Conservation (phyloP, 2,797 vertebrate genomes). For the Hyperoplus immaculatus region DNA sequence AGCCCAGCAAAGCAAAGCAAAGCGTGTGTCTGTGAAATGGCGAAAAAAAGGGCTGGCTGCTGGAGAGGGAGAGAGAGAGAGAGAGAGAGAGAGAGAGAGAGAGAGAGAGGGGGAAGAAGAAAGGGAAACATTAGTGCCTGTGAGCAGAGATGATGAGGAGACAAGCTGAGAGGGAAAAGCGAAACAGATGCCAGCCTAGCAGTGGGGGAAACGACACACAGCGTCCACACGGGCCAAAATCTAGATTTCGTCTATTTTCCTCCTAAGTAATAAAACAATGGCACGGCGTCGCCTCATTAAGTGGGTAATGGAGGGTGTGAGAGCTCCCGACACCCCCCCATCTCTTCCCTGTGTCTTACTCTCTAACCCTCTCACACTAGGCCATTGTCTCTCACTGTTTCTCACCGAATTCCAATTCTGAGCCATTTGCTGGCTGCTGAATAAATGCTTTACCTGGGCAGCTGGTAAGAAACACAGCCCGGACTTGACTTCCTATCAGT, state of each 20-base stretch:
- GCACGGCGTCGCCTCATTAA: slow-evolving; percentile 79
- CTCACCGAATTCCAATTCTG: slow-evolving; percentile 65
- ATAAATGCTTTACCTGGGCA: slow-evolving; percentile 82
- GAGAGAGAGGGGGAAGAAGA: slow-evolving; percentile 22
- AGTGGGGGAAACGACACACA: slow-evolving; percentile 64
- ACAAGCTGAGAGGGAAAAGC: slow-evolving; percentile 67
- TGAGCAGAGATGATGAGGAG: slow-evolving; percentile 67
- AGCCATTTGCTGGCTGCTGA: slow-evolving; percentile 55
- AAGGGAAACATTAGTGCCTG: slow-evolving; percentile 64
- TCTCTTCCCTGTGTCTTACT: slow-evolving; percentile 52
- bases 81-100: too few species aligned
- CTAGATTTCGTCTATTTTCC: slow-evolving; percentile 75
- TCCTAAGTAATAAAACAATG: slow-evolving; percentile 84
- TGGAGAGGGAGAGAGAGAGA: slow-evolving; percentile 9
- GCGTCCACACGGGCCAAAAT: slow-evolving; percentile 73
- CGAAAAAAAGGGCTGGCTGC: slow-evolving; percentile 49
- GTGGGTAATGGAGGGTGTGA: slow-evolving; percentile 82
- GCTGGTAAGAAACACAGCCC: slow-evolving; percentile 74
- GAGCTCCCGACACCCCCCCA: slow-evolving; percentile 73
- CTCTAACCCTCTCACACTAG: slow-evolving; percentile 54
- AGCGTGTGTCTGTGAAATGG: slow-evolving; percentile 61
- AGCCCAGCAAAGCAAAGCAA: slow-evolving; percentile 56
- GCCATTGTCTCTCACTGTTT: slow-evolving; percentile 57
- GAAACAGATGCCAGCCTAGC: slow-evolving; percentile 79
- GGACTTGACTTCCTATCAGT: slow-evolving; percentile 69